Conservation (phyloP, 2,888 invertebrate species). For the Stenichneumon culpator region DNA sequence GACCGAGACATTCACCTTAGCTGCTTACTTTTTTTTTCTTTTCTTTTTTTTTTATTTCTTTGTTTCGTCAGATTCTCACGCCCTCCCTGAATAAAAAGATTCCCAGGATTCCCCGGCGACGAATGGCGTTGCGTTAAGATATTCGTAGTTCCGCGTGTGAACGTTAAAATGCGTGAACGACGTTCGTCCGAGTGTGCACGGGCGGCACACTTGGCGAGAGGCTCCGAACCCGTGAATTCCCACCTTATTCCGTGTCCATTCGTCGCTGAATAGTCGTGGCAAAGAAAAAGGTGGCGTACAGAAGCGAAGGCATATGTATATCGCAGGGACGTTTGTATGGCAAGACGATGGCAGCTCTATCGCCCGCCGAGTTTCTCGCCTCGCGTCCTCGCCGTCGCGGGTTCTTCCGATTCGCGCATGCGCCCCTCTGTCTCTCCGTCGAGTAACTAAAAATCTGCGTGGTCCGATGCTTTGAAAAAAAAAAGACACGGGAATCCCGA, state of each 20-base stretch:
- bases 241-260: constrained; percentile 71
- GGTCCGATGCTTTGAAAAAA: constrained; percentile 31
- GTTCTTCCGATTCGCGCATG: constrained; percentile 36
- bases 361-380: constrained; percentile 76
- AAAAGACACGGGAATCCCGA: constrained; percentile 13
- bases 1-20: constrained; percentile 4
- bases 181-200: constrained; percentile 41
- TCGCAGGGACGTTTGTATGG: constrained; percentile 83
- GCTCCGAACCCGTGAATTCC: constrained; percentile 69
- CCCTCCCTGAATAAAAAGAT: constrained; percentile 22
- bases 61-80: constrained; percentile 25
- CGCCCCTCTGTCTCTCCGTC: constrained; percentile 13
- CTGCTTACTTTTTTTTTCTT: not conserved
- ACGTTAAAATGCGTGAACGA: constrained; percentile 60
- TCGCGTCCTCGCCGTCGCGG: constrained; percentile 51
- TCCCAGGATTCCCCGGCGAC: constrained; percentile 43
- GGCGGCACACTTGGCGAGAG: constrained; percentile 43
- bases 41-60: not conserved
- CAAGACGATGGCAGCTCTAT: constrained; percentile 84
- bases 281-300: constrained; percentile 72
- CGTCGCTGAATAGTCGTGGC: constrained; percentile 51
- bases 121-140: constrained; percentile 43
- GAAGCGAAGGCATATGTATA: constrained; percentile 76
- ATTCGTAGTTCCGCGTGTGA: constrained; percentile 62
- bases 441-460: constrained; percentile 37